Evolutionary conservation across 2,888 invertebrate genomes (phyloP).

Genomic region (Sinhomidia bicolor): DNA sequence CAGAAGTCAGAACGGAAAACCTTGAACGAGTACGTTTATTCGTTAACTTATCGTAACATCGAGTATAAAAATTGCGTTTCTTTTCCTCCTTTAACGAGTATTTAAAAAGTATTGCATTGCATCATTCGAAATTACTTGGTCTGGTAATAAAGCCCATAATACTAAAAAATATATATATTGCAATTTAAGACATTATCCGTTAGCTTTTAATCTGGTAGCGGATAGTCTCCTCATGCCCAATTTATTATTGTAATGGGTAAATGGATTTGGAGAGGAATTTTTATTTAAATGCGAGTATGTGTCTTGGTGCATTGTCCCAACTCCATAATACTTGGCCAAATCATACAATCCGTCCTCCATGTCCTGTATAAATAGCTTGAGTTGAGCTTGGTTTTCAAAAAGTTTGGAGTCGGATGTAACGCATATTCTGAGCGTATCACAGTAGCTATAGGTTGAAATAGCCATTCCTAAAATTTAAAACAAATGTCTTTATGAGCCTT

Average conservation of each 20-base stretch:
- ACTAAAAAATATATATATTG: no score
- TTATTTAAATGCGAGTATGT: neutral
- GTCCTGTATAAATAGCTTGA: conserved; percentile 61
- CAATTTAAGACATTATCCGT: neutral
- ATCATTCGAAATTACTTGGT: no score
- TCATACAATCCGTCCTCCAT: conserved; percentile 57
- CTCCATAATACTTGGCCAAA: conserved; percentile 59
- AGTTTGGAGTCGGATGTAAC: conserved; percentile 67
- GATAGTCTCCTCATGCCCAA: conserved; percentile 52
- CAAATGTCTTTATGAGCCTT: neutral
- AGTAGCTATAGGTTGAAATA: conserved; percentile 67
- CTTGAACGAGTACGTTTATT: no score
- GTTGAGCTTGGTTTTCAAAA: conserved; percentile 59
- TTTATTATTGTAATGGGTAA: conserved; percentile 39
- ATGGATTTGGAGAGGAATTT: neutral
- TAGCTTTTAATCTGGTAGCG: conserved; percentile 48
- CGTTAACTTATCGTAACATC: no score
- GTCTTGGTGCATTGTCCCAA: neutral
- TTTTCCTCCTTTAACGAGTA: no score
- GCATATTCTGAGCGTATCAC: conserved; percentile 67
- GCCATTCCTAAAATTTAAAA: conserved; percentile 58
- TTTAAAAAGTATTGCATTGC: no score
- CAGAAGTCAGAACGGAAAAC: no score
- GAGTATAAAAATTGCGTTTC: no score
- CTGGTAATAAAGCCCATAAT: no score